Evolutionary conservation across 2,797 vertebrate species (phyloP), one percentile per base, ranked within the genome.

Genomic region (Lycodopsis pacificus): DNA sequence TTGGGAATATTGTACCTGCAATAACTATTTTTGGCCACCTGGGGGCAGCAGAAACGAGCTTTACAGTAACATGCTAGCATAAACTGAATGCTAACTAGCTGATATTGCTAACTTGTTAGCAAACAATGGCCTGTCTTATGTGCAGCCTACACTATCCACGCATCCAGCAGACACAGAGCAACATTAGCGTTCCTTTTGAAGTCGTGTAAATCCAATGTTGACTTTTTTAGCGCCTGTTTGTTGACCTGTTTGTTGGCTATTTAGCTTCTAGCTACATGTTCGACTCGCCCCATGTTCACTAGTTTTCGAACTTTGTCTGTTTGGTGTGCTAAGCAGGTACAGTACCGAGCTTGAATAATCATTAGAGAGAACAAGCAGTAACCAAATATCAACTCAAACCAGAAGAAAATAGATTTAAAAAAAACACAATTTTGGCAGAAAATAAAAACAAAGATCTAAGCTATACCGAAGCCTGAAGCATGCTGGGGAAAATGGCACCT

Each of bases 41-140:
- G 71, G 20, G 7, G 38, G 68, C 42, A 80, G 65, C n/a, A 34
- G 59, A 79, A 64, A 73, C 34, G 3, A 44, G 9, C 10, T 15
- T 17, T 36, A 48, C 19, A 22, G 10, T 15, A 32, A 61, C 15
- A 40, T 14, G 32, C 7, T 40, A 27, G 20, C 65, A 51, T 38
- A 36, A 49, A 27, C n/a, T 11, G n/a, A 8, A 25, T 27, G 6
- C 32, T 48, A 22, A 36, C 0, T 14, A 44, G 38, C 25, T 62
- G 13, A 51, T 53, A 32, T 42, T 32, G 56, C 3, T 5, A 76
- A 62, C 57, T 4, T 75, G n/a, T 27, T 6, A 10, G 27, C 36
- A 17, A 27, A 46, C 15, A 36, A 4, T 13, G 1, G 5, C 13
- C 27, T 11, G 2, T 56, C 14, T 20, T 48, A 20, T n/a, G 46